A percentile compares a stretch with the other conserved stretches of the same genome.
Conservation (phyloP, 2,113 vertebrate genomes). For the Eublepharis macularius region DNA sequence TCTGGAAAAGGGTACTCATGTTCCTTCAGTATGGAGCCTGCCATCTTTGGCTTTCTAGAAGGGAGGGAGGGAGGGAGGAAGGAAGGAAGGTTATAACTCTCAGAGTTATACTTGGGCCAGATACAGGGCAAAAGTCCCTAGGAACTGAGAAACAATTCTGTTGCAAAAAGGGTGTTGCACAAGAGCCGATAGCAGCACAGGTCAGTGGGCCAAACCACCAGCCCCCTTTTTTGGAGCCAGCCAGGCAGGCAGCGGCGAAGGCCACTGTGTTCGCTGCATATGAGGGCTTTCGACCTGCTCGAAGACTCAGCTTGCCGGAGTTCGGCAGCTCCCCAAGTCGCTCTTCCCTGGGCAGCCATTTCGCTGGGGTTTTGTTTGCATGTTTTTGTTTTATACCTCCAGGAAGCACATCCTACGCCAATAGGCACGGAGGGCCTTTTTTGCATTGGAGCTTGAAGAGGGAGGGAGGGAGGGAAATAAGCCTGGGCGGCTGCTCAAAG, state of each 20-base stretch:
- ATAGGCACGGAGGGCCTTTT: neutral
- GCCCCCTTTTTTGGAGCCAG: neutral
- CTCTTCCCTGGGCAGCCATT: neutral
- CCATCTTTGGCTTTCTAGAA: neutral
- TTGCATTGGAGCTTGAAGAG: slow-evolving; percentile 19
- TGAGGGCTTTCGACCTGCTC: neutral
- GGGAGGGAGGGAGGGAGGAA: too few relatives aligned
- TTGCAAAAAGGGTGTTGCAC: neutral
- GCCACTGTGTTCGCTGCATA: neutral
- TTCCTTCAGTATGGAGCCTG: neutral
- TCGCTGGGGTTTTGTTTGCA: slow-evolving; percentile 14
- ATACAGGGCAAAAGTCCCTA: neutral
- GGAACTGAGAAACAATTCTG: neutral
- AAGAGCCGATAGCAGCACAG: neutral
- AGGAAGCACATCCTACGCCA: slow-evolving; percentile 17
- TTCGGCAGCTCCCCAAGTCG: neutral
- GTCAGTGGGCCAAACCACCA: too few relatives aligned
- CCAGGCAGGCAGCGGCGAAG: neutral
- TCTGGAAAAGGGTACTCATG: neutral
- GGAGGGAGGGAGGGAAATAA: neutral
- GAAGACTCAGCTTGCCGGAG: neutral
- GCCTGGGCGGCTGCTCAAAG: slow-evolving; percentile 4
- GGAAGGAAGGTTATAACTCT: neutral
- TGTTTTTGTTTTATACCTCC: slow-evolving; percentile 16
- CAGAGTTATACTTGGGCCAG: neutral